Evolutionary conservation across 1,140 invertebrate genomes (phyloP), one percentile per base, ranked within the genome.

Genomic region (Coptotermes formosanus): DNA sequence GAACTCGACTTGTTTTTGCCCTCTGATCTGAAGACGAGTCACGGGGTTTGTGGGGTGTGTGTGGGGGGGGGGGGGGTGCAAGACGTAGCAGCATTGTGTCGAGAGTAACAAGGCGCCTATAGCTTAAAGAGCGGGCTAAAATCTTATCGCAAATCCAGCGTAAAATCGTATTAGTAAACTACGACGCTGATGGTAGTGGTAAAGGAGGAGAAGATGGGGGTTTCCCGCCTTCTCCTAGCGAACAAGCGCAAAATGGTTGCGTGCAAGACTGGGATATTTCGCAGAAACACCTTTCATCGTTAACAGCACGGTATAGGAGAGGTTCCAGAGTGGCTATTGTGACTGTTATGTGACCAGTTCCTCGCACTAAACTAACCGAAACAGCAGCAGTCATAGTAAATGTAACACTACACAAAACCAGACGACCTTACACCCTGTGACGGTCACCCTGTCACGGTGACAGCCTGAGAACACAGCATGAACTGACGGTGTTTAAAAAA

Each of bases 141-240:
- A 84, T 84, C 83, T 84, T 84, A 84, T 45, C 83, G 83, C 81
- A 91, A 92, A 91, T 92, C 91, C 91, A 89, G 90, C 90, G 90
- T 91, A 91, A 92, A 92, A 91, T 92, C 91, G 90, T 91, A 91
- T 92, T 91, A 92, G 90, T 84, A 84, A 52, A 84, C 43, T 84
- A 84, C 85, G 83, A 52, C 83, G 83, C 25, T 45, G 83, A 45
- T 48, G 83, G 23, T 25, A 45, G 83, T 52, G 83, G 83, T 83
- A 44, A 83, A 44, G 82, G 48, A 83, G 43, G n/a, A 43, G 82
- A 83, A 83, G 32, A 83, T 21, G 82, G 82, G 43, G 82, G 21
- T 30, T 83, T 45, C 82, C 43, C 64, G 7, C 8, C 64, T 30
- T 25, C 64, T n/a, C n/a, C 25, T 30, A 25, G n/a, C 19, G 25